These are phyloP conservation scores for Ischnura elegans DNA, from an alignment of 2,888 invertebrate genomes.

Conservation along the genomic window DNA sequence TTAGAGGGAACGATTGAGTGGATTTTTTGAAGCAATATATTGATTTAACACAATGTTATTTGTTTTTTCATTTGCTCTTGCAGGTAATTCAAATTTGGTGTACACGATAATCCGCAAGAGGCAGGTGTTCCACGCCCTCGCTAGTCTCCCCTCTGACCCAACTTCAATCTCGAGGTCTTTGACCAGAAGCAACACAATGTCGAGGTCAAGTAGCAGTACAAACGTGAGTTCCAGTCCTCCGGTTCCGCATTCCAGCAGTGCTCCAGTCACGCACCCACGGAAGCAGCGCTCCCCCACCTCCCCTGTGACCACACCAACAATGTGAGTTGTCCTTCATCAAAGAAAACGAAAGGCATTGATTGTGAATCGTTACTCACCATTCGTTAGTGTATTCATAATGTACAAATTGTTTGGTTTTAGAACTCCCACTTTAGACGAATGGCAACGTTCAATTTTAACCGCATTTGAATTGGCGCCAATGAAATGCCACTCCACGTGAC, in stretches of 20 bases:
- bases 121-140: constrained; percentile 97
- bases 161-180: constrained; percentile 91
- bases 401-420: constrained; percentile 37
- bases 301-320: constrained; percentile 74
- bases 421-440: too few species aligned
- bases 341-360: too few species aligned
- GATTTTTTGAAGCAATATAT: too few species aligned
- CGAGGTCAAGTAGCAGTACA: constrained; percentile 46
- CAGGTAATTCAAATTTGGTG: constrained; percentile 98
- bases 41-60: too few species aligned
- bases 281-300: background rate
- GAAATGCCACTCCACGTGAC: too few species aligned
- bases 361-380: too few species aligned
- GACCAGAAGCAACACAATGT: constrained; percentile 72
- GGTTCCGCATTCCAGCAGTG: background rate
- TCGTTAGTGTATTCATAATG: too few species aligned
- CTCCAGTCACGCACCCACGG: constrained; percentile 6
- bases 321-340: too few species aligned
- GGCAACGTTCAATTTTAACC: too few species aligned
- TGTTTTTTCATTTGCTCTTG: constrained; percentile 67
- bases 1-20: too few species aligned
- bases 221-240: constrained; percentile 24
- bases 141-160: constrained; percentile 97
- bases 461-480: too few species aligned
- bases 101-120: constrained; percentile 99